phyloP scores from a whole-genome alignment of 2,888 invertebrate genomes.

The Tenthredo livida region DNA sequence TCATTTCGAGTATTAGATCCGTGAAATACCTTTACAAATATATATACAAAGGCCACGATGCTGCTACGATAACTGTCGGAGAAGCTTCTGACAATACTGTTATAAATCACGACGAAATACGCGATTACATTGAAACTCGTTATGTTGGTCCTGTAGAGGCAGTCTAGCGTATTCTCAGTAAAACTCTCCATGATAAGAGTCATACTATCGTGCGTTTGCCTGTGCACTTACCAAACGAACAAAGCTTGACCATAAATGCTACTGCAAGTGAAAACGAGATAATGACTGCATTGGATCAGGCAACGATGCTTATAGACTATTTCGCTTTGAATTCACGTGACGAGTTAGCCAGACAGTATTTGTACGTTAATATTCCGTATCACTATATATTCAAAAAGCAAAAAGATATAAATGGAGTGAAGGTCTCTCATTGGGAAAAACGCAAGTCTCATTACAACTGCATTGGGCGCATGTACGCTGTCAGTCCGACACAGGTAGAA shows the following conservation, averaged over 20 bases:
- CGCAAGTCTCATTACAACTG: not conserved
- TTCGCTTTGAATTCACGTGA: constrained; percentile 52
- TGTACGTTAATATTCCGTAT: constrained; percentile 49
- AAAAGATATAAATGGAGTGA: not conserved
- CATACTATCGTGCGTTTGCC: constrained; percentile 33
- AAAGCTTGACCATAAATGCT: not conserved
- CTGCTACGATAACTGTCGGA: constrained; percentile 56
- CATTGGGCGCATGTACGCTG: not conserved
- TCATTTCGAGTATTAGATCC: constrained; percentile 63
- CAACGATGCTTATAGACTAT: constrained; percentile 51
- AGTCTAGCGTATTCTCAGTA: constrained; percentile 2
- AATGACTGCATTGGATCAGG: constrained; percentile 64
- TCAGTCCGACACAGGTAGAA: not conserved
- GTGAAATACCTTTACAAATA: constrained; percentile 68
- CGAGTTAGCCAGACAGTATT: constrained; percentile 30
- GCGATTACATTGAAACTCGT: constrained; percentile 59
- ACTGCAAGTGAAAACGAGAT: constrained; percentile 62
- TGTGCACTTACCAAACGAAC: constrained; percentile 40
- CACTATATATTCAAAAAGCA: constrained; percentile 54
- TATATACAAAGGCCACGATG: constrained; percentile 65
- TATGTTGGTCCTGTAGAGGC: constrained; percentile 62
- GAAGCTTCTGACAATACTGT: constrained; percentile 19
- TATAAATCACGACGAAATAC: constrained; percentile 59
- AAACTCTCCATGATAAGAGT: constrained; percentile 1
- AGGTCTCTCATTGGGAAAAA: not conserved